Evolutionary conservation across 92 coral and sea anemone species (phyloP).

Genomic region (Paragorgia papillata): DNA sequence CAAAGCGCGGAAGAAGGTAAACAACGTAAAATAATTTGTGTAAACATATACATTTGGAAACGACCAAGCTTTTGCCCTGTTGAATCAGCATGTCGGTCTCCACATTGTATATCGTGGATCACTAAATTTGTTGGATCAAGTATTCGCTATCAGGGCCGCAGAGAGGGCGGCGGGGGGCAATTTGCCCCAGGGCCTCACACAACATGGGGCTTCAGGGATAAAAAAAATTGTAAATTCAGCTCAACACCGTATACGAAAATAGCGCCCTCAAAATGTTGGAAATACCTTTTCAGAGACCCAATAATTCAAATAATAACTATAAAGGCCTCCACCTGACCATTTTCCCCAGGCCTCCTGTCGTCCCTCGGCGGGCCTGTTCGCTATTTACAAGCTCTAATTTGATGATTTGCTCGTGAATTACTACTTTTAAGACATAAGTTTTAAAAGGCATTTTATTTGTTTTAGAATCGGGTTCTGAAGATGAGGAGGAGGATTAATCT

Average conservation of each 20-base stretch:
- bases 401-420: not conserved
- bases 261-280: too few relatives aligned
- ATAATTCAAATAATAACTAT: too few relatives aligned
- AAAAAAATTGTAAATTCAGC: too few relatives aligned
- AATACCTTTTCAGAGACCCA: too few relatives aligned
- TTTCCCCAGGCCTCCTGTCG: not conserved
- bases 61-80: not conserved
- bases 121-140: too few relatives aligned
- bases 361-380: not conserved
- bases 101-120: too few relatives aligned
- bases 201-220: too few relatives aligned
- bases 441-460: not conserved
- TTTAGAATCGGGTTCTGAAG: conserved; percentile 79
- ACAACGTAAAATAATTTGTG: not conserved
- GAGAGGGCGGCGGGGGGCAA: too few relatives aligned
- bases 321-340: not conserved
- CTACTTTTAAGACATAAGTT: not conserved
- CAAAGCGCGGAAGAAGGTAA: conserved; percentile 93
- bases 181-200: too few relatives aligned
- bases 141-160: too few relatives aligned
- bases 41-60: not conserved
- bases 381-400: not conserved
- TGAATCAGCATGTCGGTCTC: not conserved
- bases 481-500: conserved; percentile 71
- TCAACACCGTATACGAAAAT: too few relatives aligned